phyloP scores from a whole-genome alignment of 2,113 vertebrate genomes.

The Opisthocomus hoazin region DNA sequence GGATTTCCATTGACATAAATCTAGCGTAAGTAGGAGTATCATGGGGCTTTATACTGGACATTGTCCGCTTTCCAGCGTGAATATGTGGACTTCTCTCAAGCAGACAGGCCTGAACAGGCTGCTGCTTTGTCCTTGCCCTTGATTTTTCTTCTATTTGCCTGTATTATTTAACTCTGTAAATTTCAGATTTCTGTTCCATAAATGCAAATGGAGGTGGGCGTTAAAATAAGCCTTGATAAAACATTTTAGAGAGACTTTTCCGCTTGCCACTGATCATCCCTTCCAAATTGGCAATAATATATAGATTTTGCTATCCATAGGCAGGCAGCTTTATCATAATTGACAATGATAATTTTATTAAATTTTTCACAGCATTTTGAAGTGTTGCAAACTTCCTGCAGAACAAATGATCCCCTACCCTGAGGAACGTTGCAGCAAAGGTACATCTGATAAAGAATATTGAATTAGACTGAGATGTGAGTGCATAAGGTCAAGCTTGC shows the following conservation, averaged over 20 bases:
- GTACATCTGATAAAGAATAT: not conserved
- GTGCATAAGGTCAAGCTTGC: not conserved
- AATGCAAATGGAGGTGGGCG: not conserved
- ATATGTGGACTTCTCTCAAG: not conserved
- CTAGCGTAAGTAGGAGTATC: not conserved
- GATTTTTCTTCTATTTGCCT: not conserved
- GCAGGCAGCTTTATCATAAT: not conserved
- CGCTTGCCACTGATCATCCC: not conserved
- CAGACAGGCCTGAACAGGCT: not conserved
- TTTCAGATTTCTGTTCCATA: not conserved
- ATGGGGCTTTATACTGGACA: not conserved
- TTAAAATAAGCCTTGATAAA: not conserved
- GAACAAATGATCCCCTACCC: not conserved
- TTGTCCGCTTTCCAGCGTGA: not conserved
- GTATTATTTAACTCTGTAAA: not conserved
- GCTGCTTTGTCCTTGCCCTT: not conserved
- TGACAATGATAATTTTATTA: not conserved
- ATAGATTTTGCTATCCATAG: not conserved
- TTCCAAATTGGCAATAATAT: not conserved
- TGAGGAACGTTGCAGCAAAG: not conserved
- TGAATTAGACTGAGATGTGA: not conserved
- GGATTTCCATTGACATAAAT: not conserved
- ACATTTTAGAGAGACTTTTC: not conserved
- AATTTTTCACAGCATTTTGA: not conserved
- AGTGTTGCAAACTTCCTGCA: not conserved